Evolutionary conservation across 2,888 invertebrate genomes (phyloP), one percentile per base, ranked within the genome.

Genomic region (Scelioninae gen. 2): DNA sequence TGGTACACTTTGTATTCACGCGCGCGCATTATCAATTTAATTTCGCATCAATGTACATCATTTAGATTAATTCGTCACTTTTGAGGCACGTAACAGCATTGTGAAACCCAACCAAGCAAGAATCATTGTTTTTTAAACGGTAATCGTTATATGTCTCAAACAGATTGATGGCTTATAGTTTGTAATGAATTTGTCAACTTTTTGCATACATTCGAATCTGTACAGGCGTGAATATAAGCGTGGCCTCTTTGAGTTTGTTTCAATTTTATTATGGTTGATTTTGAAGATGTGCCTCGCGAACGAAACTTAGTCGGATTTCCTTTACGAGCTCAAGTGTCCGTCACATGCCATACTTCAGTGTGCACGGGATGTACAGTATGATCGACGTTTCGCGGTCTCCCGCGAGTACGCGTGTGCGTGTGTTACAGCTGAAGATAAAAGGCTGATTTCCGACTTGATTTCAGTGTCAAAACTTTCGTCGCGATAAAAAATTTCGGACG

Each of bases 251-350:
- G 15, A 15, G 11, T 48, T 55, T 61, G 15, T 39, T 22, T 31
- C 15, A 9, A 35, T 9, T 10, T 9, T 61, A 16, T 55, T 13
- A 15, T 9, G 58, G 57, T 55, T 58, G 28, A 33, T 48, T 46
- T 61, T 28, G 48, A 65, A 48, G 50, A 70, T 65, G 69, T 74
- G 74, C 70, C 74, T 74, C 65, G 64, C 18, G 60, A 53, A 35
- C 55, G 61, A 70, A 61, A 31, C 18, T 31, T 39, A 41, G 58
- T 64, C 64, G 60, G 55, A 52, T 43, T 16, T 52, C 31, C 35
- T 58, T 25, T 60, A 28, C 41, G 48, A n/a, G 45, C 52, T 46
- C 53, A 45, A 58, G 25, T 50, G 35, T 22, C 37, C 6, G 19
- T 19, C 19, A 35, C 13, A 28, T 45, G 58, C 37, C 39, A 39